phyloP scores from a whole-genome alignment of 2,888 invertebrate genomes.

The Psococerastis gibbosa region DNA sequence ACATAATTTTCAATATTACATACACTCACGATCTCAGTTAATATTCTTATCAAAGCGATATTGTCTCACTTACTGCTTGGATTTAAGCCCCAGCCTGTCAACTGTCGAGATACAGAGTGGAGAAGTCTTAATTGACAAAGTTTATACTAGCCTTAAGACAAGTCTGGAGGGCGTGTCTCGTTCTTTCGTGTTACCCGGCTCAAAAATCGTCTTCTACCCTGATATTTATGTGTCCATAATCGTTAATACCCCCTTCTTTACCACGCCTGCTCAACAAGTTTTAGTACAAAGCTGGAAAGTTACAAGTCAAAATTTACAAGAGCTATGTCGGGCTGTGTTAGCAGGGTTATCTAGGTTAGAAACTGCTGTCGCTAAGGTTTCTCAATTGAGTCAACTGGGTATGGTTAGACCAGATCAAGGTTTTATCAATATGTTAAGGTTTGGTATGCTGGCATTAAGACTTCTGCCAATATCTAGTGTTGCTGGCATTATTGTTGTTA shows the following conservation, averaged over 20 bases:
- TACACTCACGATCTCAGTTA: slow-evolving; percentile 37
- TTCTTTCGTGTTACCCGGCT: slow-evolving; percentile 47
- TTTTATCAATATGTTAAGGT: slow-evolving; percentile 56
- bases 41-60: slow-evolving; percentile 51
- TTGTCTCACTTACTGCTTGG: slow-evolving; percentile 52
- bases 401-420: slow-evolving; percentile 46
- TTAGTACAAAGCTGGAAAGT: slow-evolving; percentile 48
- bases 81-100: slow-evolving; percentile 57
- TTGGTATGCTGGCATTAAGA: slow-evolving; percentile 53
- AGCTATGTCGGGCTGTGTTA: slow-evolving; percentile 35
- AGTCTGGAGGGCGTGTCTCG: slow-evolving; percentile 35
- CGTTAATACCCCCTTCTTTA: slow-evolving; percentile 54
- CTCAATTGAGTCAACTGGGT: slow-evolving; percentile 33
- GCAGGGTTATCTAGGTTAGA: slow-evolving; percentile 38
- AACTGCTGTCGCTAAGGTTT: slow-evolving; percentile 36
- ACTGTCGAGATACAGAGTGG: slow-evolving; percentile 42
- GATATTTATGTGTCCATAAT: slow-evolving; percentile 54
- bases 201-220: slow-evolving; percentile 38
- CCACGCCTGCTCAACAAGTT: slow-evolving; percentile 50
- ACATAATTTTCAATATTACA: slow-evolving; percentile 29
- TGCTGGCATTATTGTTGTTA: slow-evolving; percentile 48
- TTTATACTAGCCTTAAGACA: slow-evolving; percentile 32
- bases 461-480: slow-evolving; percentile 53
- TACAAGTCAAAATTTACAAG: slow-evolving; percentile 35
- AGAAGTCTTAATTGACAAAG: slow-evolving; percentile 40